phyloP scores from a whole-genome alignment of 1,140 invertebrate genomes.

The Drosophila pectinifera region DNA sequence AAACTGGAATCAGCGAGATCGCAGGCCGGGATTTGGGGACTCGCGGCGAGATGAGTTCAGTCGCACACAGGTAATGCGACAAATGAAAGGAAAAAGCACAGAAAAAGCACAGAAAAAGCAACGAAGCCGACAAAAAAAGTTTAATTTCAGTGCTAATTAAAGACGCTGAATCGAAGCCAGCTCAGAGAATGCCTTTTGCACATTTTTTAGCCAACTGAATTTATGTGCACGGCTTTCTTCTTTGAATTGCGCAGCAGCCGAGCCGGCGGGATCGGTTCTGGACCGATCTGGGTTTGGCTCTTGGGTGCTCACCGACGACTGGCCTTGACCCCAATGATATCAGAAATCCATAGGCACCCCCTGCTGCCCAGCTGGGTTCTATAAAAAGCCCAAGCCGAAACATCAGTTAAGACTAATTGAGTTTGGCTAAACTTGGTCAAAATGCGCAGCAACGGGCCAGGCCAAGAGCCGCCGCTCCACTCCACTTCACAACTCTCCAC shows the following conservation, averaged over 20 bases:
- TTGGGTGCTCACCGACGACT: constrained; percentile 19
- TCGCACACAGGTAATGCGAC: too few species aligned
- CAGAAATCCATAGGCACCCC: constrained; percentile 40
- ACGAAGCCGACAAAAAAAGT: constrained; percentile 32
- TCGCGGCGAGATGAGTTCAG: constrained; percentile 6
- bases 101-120: constrained; percentile 11
- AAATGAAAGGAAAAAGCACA: constrained; percentile 48
- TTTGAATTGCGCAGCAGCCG: constrained; percentile 70
- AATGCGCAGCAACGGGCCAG: constrained; percentile 57
- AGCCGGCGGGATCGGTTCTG: constrained; percentile 13
- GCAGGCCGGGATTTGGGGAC: constrained; percentile 21
- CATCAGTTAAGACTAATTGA: constrained; percentile 78
- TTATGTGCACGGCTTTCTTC: constrained; percentile 74
- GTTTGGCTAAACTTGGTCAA: constrained; percentile 76
- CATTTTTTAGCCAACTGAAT: constrained; percentile 49
- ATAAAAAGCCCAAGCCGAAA: constrained; percentile 50
- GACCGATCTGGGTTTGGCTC: constrained; percentile 34
- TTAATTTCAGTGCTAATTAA: constrained; percentile 78
- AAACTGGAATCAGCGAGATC: constrained; percentile 57
- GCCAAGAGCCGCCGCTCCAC: constrained; percentile 49
- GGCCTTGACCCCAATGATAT: constrained; percentile 74
- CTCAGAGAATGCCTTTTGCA: constrained; percentile 15
- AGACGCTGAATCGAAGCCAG: constrained; percentile 45
- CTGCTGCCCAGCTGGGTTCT: constrained; percentile 19
- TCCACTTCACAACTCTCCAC: constrained; percentile 23